These are phyloP conservation scores for Elaphurus davidianus DNA, from an alignment of 2,113 vertebrate species.

Conservation along the genomic window DNA sequence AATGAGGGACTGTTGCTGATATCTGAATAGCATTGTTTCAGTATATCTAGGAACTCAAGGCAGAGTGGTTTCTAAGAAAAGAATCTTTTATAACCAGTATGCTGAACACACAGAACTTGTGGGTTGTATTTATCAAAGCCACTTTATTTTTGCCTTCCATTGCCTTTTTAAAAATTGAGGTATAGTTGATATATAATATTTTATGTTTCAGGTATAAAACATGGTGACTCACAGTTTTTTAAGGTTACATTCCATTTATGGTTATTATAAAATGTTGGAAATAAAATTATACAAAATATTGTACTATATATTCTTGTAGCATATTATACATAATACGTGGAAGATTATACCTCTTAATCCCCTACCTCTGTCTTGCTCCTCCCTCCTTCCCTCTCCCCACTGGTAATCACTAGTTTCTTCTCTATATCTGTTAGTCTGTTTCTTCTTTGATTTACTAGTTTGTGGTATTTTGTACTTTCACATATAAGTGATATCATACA, in stretches of 20 bases:
- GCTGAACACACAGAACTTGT: neutral
- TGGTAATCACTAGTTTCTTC: neutral
- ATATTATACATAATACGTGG: neutral
- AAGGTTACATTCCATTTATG: neutral
- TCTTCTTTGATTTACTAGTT: neutral
- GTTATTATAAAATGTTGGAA: neutral
- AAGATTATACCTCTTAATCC: neutral
- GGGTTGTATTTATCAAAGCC: neutral
- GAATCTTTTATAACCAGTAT: neutral
- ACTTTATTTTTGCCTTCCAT: neutral
- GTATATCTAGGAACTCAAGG: neutral
- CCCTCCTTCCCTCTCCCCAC: neutral
- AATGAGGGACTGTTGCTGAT: neutral
- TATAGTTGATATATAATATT: neutral
- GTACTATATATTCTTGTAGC: neutral
- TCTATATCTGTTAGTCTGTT: neutral
- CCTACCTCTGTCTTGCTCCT: neutral
- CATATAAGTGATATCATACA: neutral
- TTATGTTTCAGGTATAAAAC: neutral
- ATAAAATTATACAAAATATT: neutral
- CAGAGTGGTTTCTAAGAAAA: conserved; percentile 6
- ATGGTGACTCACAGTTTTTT: neutral
- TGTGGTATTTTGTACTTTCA: neutral
- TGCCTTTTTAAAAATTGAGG: neutral
- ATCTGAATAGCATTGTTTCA: neutral